These are phyloP conservation scores for Acronicta leporina DNA, from an alignment of 2,888 invertebrate genomes.

Conservation along the genomic window DNA sequence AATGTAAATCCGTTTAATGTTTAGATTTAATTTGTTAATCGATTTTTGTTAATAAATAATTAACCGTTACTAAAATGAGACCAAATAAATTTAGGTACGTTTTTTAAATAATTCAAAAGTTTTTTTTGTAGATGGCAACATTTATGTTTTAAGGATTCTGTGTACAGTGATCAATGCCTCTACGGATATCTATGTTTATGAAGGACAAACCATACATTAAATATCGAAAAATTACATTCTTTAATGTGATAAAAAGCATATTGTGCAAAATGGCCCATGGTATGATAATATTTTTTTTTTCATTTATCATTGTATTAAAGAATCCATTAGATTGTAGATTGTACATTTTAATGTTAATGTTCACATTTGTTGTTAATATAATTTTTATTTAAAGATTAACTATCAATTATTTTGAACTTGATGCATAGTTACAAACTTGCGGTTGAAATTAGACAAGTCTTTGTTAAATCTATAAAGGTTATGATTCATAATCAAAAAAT, in stretches of 20 bases:
- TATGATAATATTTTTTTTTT: too few relatives aligned
- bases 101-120: constrained; percentile 66
- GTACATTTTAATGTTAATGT: constrained; percentile 85
- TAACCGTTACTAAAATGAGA: constrained; percentile 87
- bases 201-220: too few relatives aligned
- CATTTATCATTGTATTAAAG: constrained; percentile 13
- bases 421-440: constrained; percentile 38
- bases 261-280: too few relatives aligned
- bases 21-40: constrained; percentile 61
- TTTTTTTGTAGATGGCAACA: constrained; percentile 76
- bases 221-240: too few relatives aligned
- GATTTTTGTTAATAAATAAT: constrained; percentile 71
- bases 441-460: constrained; percentile 23
- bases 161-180: constrained; percentile 18
- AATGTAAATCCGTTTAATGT: constrained; percentile 43
- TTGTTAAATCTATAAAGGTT: constrained; percentile 12
- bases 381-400: constrained; percentile 55
- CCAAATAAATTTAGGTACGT: constrained; percentile 88
- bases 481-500: constrained; percentile 22
- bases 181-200: too few relatives aligned
- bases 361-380: constrained; percentile 73
- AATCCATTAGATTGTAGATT: constrained; percentile 76
- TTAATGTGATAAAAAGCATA: too few relatives aligned
- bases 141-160: constrained; percentile 65
- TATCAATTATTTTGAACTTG: constrained; percentile 48